Base-by-base conservation (phyloP, 2,888 invertebrate genomes). In the Vanessa cardui region DNA sequence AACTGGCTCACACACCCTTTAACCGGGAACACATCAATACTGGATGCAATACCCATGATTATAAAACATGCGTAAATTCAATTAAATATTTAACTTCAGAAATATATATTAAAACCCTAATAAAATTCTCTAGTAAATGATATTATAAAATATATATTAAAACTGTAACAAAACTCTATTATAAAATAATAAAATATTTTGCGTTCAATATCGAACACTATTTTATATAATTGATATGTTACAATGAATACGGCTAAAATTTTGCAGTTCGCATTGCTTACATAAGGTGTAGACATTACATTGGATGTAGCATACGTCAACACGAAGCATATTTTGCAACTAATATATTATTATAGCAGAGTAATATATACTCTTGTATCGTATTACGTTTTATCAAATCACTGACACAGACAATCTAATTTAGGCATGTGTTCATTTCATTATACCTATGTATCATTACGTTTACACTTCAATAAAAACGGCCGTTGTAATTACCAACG, bases 341-440 rank as follows among this genome's bases (percentile, higher is more conserved):
- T 68, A 58, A 62, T 39, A 59, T 50, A 46, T 64, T 31, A 50
- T 50, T 50, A 50, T 50, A 31, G 62, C 65, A 26, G 50, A 52
- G 65, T 68, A 68, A 68, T 64, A 68, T 47, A 59, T 64, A 64
- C 68, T 61, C 21, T 20, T 54, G 58, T 68, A 59, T 68, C 64
- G 9, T 26, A 64, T 68, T 68, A 68, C 68, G 54, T 68, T 63
- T 68, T 64, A 58, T 39, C 44, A 68, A 68, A 68, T 59, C 59
- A 56, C 68, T 64, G 52, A 63, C 60, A 67, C 21, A 49, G 64
- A 68, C 54, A 33, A 59, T 26, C 46, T 54, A 59, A 47, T 26
- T 62, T 63, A 44, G 44, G 56, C 49, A 58, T 58, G 58, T 62
- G 44, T 59, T 33, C 33, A 63, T 59, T 63, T 59, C 58, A 68